Evolutionary conservation across 2,113 vertebrate species (phyloP).

Genomic region (Pungitius pungitius): DNA sequence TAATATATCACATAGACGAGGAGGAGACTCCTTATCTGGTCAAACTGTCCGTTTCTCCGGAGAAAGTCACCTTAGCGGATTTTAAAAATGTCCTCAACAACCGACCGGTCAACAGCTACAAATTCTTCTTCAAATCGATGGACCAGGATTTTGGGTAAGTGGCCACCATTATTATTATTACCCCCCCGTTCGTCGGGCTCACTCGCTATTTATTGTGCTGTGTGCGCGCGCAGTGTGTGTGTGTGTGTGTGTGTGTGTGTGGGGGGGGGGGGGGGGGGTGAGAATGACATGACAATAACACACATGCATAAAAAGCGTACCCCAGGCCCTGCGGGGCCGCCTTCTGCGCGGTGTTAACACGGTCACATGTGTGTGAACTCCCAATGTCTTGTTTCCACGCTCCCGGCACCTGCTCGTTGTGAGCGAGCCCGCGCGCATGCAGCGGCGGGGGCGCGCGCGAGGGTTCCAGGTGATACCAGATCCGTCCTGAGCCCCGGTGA

Average conservation of each 20-base stretch:
- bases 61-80: conserved; percentile 95
- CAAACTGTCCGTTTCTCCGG: conserved; percentile 91
- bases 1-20: conserved; percentile 98
- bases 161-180: conserved; percentile 47
- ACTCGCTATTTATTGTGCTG: conserved; percentile 3
- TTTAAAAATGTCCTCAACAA: conserved; percentile 98
- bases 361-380: conserved; percentile 52
- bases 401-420: conserved; percentile 77
- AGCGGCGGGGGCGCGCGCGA: conserved; percentile 57
- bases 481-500: conserved; percentile 65
- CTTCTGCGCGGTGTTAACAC: conserved; percentile 36
- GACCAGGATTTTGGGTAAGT: conserved; percentile 98
- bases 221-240: not conserved
- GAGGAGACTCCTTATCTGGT: conserved; percentile 98
- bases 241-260: not conserved
- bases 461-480: conserved; percentile 71
- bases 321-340: conserved; percentile 11
- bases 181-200: conserved; percentile 14
- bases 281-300: too few species aligned
- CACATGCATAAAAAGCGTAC: not conserved
- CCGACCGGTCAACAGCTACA: conserved; percentile 93
- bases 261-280: too few species aligned
- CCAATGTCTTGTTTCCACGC: conserved; percentile 56
- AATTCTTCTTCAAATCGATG: conserved; percentile 99
- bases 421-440: conserved; percentile 48